Evolutionary conservation across 2,113 vertebrate genomes (phyloP).

Genomic region (Proterorhinus semilunaris): DNA sequence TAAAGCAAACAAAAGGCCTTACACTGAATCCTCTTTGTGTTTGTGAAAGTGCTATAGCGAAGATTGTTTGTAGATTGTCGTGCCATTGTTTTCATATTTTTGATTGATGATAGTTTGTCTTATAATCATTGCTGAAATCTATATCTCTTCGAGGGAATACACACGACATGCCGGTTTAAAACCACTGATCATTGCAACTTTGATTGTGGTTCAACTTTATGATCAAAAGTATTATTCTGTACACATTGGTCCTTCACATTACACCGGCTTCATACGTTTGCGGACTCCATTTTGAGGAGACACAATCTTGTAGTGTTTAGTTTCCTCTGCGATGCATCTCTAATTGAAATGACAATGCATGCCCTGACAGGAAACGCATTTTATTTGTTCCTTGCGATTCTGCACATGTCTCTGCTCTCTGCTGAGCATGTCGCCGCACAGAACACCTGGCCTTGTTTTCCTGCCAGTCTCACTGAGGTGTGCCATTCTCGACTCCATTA

Average conservation of each 20-base stretch:
- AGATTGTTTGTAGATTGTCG: too few species aligned
- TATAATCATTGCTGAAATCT: too few species aligned
- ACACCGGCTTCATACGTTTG: background rate
- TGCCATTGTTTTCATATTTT: too few species aligned
- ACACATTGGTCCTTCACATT: background rate
- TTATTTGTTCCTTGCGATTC: slow-evolving; percentile 43
- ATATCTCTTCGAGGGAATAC: too few species aligned
- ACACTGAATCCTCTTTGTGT: too few species aligned
- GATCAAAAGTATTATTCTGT: background rate
- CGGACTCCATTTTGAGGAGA: slow-evolving; percentile 23
- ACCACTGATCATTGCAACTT: too few species aligned
- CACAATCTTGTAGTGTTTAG: slow-evolving; percentile 12
- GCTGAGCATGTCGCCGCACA: slow-evolving; percentile 37
- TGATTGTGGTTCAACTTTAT: too few species aligned
- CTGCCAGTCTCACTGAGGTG: slow-evolving; percentile 42
- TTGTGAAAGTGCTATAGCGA: too few species aligned
- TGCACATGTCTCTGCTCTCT: slow-evolving; percentile 30
- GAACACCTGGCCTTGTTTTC: slow-evolving; percentile 49
- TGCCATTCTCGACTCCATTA: slow-evolving; percentile 47
- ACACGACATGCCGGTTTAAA: too few species aligned
- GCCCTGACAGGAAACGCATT: slow-evolving; percentile 36
- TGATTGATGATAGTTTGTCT: too few species aligned
- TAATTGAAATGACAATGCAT: slow-evolving; percentile 35
- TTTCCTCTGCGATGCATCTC: slow-evolving; percentile 22
- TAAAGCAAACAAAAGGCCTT: too few species aligned